Evolutionary conservation across 2,888 invertebrate genomes (phyloP).

Genomic region (Melangyna quadrimaculata): DNA sequence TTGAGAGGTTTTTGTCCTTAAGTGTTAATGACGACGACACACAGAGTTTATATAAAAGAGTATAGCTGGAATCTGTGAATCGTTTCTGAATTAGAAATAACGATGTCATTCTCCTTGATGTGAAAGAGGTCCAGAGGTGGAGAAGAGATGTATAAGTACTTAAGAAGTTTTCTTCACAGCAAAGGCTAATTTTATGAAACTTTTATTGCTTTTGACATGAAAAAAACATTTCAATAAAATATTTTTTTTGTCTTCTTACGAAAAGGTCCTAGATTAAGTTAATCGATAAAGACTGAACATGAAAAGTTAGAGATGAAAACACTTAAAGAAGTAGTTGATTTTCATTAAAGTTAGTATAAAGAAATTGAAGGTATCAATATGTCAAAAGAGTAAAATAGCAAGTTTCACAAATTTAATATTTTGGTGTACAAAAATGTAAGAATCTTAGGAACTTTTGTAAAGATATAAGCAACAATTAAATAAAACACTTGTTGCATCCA

Average conservation of each 20-base stretch:
- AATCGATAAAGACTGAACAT: conserved; percentile 1
- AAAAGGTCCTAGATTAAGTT: neutral
- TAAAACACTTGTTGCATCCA: too few species aligned
- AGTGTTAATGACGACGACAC: conserved; percentile 9
- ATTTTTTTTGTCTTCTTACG: neutral
- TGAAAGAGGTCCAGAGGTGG: neutral
- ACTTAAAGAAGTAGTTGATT: too few species aligned
- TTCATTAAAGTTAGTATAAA: too few species aligned
- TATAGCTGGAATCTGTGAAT: conserved; percentile 17
- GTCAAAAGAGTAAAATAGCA: too few species aligned
- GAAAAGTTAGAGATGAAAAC: neutral
- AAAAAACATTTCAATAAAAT: neutral
- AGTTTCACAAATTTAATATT: too few species aligned
- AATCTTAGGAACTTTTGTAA: too few species aligned
- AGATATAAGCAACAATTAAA: too few species aligned
- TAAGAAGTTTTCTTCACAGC: conserved; percentile 39
- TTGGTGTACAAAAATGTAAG: too few species aligned
- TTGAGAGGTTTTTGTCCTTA: conserved; percentile 26
- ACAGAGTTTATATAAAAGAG: neutral
- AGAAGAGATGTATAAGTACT: conserved; percentile 2
- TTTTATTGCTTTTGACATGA: conserved; percentile 14
- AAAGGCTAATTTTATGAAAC: conserved; percentile 6
- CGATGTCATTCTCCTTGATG: neutral
- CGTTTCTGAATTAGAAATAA: conserved; percentile 48
- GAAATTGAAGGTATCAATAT: too few species aligned